phyloP scores from a whole-genome alignment of 2,113 vertebrate species.

The Tenrec ecaudatus region DNA sequence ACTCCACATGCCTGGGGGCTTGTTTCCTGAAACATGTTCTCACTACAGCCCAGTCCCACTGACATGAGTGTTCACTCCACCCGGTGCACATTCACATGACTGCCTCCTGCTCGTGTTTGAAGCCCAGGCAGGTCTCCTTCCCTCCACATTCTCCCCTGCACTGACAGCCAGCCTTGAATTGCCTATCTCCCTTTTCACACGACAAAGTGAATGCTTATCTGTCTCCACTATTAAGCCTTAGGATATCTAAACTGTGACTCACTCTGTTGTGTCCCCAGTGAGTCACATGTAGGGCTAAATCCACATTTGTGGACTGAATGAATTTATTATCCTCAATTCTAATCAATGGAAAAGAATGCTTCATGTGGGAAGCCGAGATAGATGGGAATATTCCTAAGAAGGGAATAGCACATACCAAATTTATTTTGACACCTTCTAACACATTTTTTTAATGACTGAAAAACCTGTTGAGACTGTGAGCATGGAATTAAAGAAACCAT shows the following conservation, averaged over 20 bases:
- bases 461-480: not conserved
- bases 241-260: not conserved
- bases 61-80: rapidly evolving
- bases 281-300: not conserved
- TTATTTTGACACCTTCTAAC: not conserved
- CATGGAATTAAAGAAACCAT: not conserved
- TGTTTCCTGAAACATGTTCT: not conserved
- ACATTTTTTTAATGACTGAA: not conserved
- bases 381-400: not conserved
- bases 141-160: too few relatives aligned
- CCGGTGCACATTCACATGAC: not conserved
- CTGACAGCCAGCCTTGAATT: not conserved
- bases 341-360: not conserved
- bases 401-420: not conserved
- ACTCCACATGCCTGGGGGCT: rapidly evolving
- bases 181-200: not conserved
- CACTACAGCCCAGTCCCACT: rapidly evolving
- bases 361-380: not conserved
- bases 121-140: too few relatives aligned
- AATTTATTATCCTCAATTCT: rapidly evolving
- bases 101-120: not conserved
- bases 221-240: not conserved
- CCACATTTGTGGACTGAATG: too few relatives aligned
- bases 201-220: rapidly evolving
- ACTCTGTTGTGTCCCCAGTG: not conserved